A percentile compares a stretch with the other conserved stretches of the same genome.
These are phyloP conservation scores for Spinus olivaceus DNA, from an alignment of 2,797 vertebrate genomes.

Conservation along the genomic window DNA sequence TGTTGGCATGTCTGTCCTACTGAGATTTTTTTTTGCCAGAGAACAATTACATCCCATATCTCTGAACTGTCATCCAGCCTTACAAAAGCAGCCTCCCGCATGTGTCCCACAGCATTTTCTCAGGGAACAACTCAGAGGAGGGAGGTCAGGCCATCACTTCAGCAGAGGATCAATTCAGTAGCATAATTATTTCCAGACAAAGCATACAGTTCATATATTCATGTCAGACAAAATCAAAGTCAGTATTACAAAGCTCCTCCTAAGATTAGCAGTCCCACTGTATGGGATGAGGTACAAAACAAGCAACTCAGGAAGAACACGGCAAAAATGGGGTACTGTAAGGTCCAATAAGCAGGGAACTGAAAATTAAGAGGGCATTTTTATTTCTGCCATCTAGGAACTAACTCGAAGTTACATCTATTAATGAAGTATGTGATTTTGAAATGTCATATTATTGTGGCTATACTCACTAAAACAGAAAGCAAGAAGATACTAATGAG, in stretches of 20 bases:
- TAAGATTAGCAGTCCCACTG: neutral
- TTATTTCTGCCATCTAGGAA: neutral
- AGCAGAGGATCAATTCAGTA: neutral
- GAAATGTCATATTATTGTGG: slow-evolving; percentile 34
- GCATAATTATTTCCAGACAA: slow-evolving; percentile 35
- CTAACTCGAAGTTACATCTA: neutral
- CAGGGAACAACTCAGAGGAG: neutral
- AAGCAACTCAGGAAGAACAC: neutral
- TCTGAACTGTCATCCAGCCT: slow-evolving; percentile 3
- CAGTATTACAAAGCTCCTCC: neutral
- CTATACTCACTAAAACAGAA: slow-evolving; percentile 36
- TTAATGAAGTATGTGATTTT: neutral
- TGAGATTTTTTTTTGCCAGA: neutral
- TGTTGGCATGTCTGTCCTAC: neutral
- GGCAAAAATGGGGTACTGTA: neutral
- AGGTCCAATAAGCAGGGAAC: neutral
- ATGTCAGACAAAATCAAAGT: neutral
- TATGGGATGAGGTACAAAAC: neutral
- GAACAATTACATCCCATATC: neutral
- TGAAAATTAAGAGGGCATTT: neutral
- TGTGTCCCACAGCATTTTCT: neutral
- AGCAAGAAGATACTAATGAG: slow-evolving; percentile 23
- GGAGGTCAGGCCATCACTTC: slow-evolving; percentile 10
- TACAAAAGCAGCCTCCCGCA: neutral
- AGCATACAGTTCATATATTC: neutral